Evolutionary conservation across 2,888 invertebrate species (phyloP).

Genomic region (Pachliopta kotzebuea): DNA sequence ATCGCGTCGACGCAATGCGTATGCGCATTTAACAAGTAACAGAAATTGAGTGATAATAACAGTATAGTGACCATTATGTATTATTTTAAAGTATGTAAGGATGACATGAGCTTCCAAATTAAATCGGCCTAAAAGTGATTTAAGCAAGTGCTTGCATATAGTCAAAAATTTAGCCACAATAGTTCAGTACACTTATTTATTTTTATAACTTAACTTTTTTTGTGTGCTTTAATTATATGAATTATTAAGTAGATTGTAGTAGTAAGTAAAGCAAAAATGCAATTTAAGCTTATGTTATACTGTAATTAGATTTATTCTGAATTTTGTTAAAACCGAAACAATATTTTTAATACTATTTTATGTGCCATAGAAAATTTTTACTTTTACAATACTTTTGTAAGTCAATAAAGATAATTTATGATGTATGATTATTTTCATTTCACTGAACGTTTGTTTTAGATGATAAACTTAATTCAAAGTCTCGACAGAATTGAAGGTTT

Average conservation of each 20-base stretch:
- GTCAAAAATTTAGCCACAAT: no score
- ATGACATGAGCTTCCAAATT: no score
- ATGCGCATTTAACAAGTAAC: background rate
- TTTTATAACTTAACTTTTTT: no score
- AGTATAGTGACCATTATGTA: no score
- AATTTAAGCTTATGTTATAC: no score
- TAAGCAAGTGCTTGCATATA: no score
- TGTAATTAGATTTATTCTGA: background rate
- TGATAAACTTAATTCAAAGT: background rate
- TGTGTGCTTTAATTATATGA: no score
- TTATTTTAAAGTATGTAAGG: no score
- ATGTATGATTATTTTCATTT: slow-evolving; percentile 5
- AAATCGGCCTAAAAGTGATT: no score
- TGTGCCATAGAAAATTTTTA: slow-evolving; percentile 22
- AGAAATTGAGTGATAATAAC: background rate
- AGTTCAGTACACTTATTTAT: no score
- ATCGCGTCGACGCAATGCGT: slow-evolving; percentile 10
- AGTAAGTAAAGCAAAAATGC: no score
- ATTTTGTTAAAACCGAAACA: background rate
- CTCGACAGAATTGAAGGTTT: background rate
- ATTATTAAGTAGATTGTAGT: no score
- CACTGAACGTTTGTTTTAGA: background rate
- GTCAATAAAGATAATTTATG: slow-evolving; percentile 9
- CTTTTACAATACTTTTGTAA: slow-evolving; percentile 13
- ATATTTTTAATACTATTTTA: background rate